phyloP scores from a whole-genome alignment of 2,113 vertebrate species.

The Grammomys dolichurus region DNA sequence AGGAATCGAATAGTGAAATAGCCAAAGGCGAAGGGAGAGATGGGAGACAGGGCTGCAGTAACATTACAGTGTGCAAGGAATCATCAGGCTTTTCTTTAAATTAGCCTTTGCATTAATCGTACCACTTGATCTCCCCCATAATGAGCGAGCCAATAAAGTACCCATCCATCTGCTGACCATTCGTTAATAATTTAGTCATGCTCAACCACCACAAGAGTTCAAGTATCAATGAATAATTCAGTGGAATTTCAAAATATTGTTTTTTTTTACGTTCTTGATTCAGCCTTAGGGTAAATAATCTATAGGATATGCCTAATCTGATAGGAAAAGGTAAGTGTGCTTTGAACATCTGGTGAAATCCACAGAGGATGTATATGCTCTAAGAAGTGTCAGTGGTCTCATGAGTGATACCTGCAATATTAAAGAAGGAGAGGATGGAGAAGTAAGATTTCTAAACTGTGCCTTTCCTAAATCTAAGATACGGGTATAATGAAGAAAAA shows the following conservation, averaged over 20 bases:
- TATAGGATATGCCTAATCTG: conserved; percentile 44
- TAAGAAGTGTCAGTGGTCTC: background rate
- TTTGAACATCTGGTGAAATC: conserved; percentile 63
- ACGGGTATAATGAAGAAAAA: background rate
- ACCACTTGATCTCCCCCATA: conserved; percentile 20
- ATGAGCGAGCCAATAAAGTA: conserved; percentile 58
- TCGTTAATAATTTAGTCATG: conserved; percentile 77
- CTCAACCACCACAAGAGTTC: conserved; percentile 69
- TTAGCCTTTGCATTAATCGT: conserved; percentile 61
- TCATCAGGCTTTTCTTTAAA: conserved; percentile 48
- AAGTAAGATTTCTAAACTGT: background rate
- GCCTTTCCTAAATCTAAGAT: conserved; percentile 7
- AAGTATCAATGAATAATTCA: conserved; percentile 78
- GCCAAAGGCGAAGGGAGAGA: background rate
- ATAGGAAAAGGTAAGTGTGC: conserved; percentile 39
- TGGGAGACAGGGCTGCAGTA: background rate
- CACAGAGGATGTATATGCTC: conserved; percentile 22
- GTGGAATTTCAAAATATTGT: conserved; percentile 61
- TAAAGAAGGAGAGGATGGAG: conserved; percentile 43
- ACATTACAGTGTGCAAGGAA: conserved; percentile 41
- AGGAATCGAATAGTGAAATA: conserved; percentile 6
- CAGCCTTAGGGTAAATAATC: conserved; percentile 66
- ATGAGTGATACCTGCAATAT: conserved; percentile 26
- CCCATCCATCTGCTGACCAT: conserved; percentile 53
- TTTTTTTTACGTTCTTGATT: conserved; percentile 54